Base-by-base conservation (phyloP, 2,888 invertebrate species). In the Caenorhabditis doughertyi region DNA sequence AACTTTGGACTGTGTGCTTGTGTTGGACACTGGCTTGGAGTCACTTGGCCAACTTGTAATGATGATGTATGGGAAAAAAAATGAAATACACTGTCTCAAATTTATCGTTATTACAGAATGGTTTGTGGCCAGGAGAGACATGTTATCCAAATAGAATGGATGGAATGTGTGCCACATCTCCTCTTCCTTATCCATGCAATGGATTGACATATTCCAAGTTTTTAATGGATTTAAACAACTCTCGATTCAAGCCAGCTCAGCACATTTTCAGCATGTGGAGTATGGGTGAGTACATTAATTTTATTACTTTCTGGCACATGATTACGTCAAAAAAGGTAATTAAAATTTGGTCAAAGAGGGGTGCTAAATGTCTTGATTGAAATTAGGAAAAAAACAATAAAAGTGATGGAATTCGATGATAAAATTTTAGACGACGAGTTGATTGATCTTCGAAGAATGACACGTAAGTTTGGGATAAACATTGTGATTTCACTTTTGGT, bases 1-100 rank as follows among this genome's bases (percentile, higher is more conserved):
- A 89, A 89, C 56, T 87, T 83, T 39, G 89, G 89, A 35, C 70
- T 89, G 32, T 89, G 89, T 60, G 71, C 81, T 16, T 89, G 89
- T 60, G 74, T 82, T 39, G 83, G 84, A 29, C 79, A 82, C 42
- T 72, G 65, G 32, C 49, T 80, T 29, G 81, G 80, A 25, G 70
- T 70, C n/a, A 60, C 47, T 21, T 81, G 74, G 65, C 85, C 84
- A 13, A 85, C 85, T 13, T 88, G 87, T 47, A 87, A 86, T 55
- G 62, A 68, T 39, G 71, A 77, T 64, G 83, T 80, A 68, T 53
- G 49, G 42, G 8, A 3, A n/a, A 25, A 42, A 60, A 2, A 21
- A 2, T n/a, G n/a, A n/a, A n/a, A 23, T 18, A 55, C 51, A 16
- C 21, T 51, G 21, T 21, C 16, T 53, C 9, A 32, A 9, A 5